These are phyloP conservation scores for Stictocephala bisonia DNA, from an alignment of 2,888 invertebrate species.

Conservation along the genomic window DNA sequence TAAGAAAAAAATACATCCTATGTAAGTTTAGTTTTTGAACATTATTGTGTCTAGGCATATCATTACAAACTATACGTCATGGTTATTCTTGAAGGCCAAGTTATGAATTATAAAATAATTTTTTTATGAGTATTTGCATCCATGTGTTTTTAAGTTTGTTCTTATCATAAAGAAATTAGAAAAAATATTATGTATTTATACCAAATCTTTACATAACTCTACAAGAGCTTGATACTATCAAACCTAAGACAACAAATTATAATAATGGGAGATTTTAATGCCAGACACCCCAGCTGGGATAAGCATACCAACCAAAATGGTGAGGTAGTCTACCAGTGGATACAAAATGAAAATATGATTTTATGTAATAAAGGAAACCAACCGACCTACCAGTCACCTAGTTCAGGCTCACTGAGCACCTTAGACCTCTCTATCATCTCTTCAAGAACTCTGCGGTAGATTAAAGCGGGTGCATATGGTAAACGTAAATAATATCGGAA, in stretches of 20 bases:
- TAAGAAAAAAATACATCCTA: no score
- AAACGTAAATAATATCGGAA: no score
- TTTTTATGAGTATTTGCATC: no score
- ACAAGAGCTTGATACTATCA: constrained; percentile 10
- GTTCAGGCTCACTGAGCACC: constrained; percentile 12
- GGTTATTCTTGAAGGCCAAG: no score
- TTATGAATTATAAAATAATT: no score
- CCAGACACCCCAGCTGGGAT: constrained; percentile 8
- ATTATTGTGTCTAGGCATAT: no score
- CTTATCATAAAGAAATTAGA: no score
- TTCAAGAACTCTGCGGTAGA: no score
- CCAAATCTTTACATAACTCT: background rate
- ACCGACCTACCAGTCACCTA: constrained; percentile 30
- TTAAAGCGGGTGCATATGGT: no score
- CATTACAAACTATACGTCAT: no score
- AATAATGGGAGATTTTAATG: constrained; percentile 1
- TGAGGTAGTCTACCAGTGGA: constrained; percentile 9
- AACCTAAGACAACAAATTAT: background rate
- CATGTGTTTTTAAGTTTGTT: no score
- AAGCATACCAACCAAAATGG: constrained; percentile 21
- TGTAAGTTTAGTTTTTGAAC: no score
- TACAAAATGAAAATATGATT: constrained; percentile 34
- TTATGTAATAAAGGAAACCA: background rate
- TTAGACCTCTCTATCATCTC: background rate
- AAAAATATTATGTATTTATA: constrained; percentile 3